A percentile compares a stretch with the other conserved stretches of the same genome.
These are phyloP conservation scores for Gymnorhina tibicen DNA, from an alignment of 2,113 vertebrate genomes.

Conservation along the genomic window DNA sequence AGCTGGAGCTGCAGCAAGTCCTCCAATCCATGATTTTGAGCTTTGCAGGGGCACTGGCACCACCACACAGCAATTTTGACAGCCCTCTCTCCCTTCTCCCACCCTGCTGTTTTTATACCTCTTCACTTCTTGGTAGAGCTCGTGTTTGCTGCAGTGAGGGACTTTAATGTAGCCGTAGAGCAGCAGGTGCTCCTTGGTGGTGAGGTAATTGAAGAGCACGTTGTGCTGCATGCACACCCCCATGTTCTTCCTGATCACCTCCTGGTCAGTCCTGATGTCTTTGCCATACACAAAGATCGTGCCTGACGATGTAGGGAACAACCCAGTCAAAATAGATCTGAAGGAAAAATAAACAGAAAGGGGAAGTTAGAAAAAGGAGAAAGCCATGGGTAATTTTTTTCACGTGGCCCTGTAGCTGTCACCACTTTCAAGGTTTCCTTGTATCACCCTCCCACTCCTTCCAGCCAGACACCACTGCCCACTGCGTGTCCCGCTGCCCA, in stretches of 20 bases:
- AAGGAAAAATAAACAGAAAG: background rate
- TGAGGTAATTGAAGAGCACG: constrained; percentile 91
- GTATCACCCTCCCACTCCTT: background rate
- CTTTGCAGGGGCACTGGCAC: background rate
- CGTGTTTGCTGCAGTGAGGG: constrained; percentile 81
- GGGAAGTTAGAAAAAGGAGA: background rate
- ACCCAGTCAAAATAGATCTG: constrained; percentile 92
- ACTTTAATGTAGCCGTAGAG: constrained; percentile 93
- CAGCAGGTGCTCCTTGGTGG: constrained; percentile 89
- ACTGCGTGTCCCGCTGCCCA: background rate
- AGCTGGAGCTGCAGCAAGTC: background rate
- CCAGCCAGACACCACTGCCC: background rate
- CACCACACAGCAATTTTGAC: background rate
- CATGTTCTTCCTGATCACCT: constrained; percentile 81
- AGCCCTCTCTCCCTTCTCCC: background rate
- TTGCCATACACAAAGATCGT: constrained; percentile 88
- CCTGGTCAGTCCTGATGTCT: constrained; percentile 82
- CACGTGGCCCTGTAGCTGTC: background rate
- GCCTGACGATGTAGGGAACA: constrained; percentile 85
- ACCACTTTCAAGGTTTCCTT: background rate
- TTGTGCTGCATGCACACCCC: constrained; percentile 98
- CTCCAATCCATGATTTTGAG: background rate
- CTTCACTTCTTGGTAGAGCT: constrained; percentile 85
- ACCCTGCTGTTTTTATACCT: constrained; percentile 66
- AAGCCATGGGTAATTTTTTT: background rate